phyloP scores from a whole-genome alignment of 2,113 vertebrate genomes.

The Sebastes fasciatus region DNA sequence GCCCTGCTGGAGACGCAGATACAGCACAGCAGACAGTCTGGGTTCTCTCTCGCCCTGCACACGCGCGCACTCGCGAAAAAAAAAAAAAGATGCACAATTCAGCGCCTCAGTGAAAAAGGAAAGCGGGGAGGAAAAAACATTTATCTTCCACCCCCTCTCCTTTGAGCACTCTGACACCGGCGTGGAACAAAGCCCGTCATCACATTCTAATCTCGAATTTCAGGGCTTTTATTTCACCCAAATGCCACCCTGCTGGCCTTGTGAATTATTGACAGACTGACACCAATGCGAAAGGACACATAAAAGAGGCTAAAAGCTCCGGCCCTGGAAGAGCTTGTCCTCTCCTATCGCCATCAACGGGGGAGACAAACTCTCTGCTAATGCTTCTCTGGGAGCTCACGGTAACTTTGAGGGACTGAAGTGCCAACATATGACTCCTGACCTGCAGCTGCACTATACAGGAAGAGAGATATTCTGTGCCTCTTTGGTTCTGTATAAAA shows the following conservation, averaged over 20 bases:
- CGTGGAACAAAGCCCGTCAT: slow-evolving; percentile 81
- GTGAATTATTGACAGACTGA: slow-evolving; percentile 86
- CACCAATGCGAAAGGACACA: slow-evolving; percentile 81
- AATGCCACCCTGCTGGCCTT: slow-evolving; percentile 81
- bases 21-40: slow-evolving; percentile 73
- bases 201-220: slow-evolving; percentile 83
- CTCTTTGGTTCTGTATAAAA: slow-evolving; percentile 71
- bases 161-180: slow-evolving; percentile 76
- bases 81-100: slow-evolving; percentile 60
- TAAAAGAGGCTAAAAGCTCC: slow-evolving; percentile 82
- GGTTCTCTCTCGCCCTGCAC: slow-evolving; percentile 52
- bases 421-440: slow-evolving; percentile 60
- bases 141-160: slow-evolving; percentile 74
- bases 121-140: slow-evolving; percentile 64
- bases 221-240: slow-evolving; percentile 83
- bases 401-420: slow-evolving; percentile 59
- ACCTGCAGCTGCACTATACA: slow-evolving; percentile 55
- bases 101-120: slow-evolving; percentile 70
- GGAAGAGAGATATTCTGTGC: slow-evolving; percentile 26
- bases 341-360: slow-evolving; percentile 76
- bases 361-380: slow-evolving; percentile 58
- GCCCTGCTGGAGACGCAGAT: slow-evolving; percentile 84
- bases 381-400: slow-evolving; percentile 64
- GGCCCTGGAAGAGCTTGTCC: slow-evolving; percentile 78
- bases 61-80: slow-evolving; percentile 40